phyloP scores from a whole-genome alignment of 2,113 vertebrate species.

The Puntigrus tetrazona region DNA sequence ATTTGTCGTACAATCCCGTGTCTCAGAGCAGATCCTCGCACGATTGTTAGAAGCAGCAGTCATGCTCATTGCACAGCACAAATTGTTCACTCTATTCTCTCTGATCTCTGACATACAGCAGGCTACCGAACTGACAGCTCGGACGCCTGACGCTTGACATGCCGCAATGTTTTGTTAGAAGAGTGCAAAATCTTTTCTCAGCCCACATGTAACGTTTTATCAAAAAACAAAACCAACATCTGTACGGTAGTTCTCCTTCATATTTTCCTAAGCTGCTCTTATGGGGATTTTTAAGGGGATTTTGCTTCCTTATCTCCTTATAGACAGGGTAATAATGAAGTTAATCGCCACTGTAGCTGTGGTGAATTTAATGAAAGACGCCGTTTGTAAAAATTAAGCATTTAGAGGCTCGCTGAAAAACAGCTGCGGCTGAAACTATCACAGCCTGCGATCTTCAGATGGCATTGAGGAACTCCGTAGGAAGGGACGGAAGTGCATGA shows the following conservation, averaged over 20 bases:
- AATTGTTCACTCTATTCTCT: slow-evolving; percentile 66
- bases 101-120: slow-evolving; percentile 66
- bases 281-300: background rate
- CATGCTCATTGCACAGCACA: slow-evolving; percentile 69
- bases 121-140: slow-evolving; percentile 59
- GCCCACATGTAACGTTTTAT: slow-evolving; percentile 25
- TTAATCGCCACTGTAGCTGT: background rate
- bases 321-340: slow-evolving; percentile 10
- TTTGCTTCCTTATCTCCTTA: background rate
- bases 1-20: slow-evolving; percentile 40
- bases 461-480: background rate
- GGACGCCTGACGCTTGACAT: slow-evolving; percentile 61
- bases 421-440: slow-evolving; percentile 1
- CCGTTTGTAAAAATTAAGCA: background rate
- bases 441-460: slow-evolving; percentile 5
- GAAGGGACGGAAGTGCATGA: background rate
- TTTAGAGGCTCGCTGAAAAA: background rate
- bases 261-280: background rate
- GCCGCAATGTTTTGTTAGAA: slow-evolving; percentile 60
- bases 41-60: slow-evolving; percentile 59
- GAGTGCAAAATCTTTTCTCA: slow-evolving; percentile 52
- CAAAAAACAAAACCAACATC: background rate
- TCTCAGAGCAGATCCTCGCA: slow-evolving; percentile 57
- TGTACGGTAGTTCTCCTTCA: background rate
- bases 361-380: slow-evolving; percentile 1